Conservation (phyloP, 2,797 vertebrate species). For the Novumbra hubbsi region DNA sequence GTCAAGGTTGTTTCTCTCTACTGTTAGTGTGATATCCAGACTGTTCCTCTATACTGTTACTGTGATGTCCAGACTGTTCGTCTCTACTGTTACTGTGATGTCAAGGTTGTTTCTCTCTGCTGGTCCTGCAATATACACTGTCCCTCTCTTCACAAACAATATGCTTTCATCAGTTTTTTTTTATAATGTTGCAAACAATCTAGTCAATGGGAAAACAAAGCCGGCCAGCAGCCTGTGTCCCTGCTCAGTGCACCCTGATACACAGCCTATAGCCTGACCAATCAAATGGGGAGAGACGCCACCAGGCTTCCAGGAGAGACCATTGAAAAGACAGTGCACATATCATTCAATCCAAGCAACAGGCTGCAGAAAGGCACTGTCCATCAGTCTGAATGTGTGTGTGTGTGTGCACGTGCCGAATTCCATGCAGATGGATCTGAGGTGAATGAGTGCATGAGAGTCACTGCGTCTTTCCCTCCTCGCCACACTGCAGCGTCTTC, state of each 20-base stretch:
- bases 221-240: slow-evolving; percentile 31
- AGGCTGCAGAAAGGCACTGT: slow-evolving; percentile 21
- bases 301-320: slow-evolving; percentile 26
- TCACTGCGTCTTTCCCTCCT: slow-evolving; percentile 42
- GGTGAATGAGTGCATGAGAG: slow-evolving; percentile 56
- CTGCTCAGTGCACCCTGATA: slow-evolving; percentile 30
- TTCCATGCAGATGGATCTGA: slow-evolving; percentile 37
- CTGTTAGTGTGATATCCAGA: too few species aligned
- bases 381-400: slow-evolving; percentile 30
- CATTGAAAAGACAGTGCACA: slow-evolving; percentile 36
- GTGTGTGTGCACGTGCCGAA: slow-evolving; percentile 7
- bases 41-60: too few species aligned
- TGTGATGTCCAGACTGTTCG: too few species aligned
- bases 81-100: too few species aligned
- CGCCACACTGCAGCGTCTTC: slow-evolving; percentile 41
- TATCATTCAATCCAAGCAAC: slow-evolving; percentile 46
- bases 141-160: not conserved
- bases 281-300: slow-evolving; percentile 43
- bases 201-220: slow-evolving; percentile 13
- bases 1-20: too few species aligned
- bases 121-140: too few species aligned
- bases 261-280: slow-evolving; percentile 49
- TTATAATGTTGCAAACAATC: slow-evolving; percentile 24
- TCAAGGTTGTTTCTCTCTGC: too few species aligned
- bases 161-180: slow-evolving; percentile 30